Base-by-base conservation (phyloP, 2,888 invertebrate genomes). In the Doris montereyensis region DNA sequence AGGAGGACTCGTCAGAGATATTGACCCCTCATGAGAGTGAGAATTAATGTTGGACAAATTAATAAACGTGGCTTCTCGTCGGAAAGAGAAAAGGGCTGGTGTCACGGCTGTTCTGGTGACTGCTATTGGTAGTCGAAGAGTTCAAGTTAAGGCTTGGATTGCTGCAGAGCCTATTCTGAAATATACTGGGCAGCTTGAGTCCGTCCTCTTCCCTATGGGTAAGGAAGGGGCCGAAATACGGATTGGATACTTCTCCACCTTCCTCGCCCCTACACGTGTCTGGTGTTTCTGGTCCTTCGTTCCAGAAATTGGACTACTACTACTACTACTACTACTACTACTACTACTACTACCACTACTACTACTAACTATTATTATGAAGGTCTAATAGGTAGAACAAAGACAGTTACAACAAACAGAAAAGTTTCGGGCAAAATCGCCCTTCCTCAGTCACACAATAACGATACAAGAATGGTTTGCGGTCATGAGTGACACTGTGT, bases 161-260 rank as follows among this genome's bases (percentile, higher is more conserved):
- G 41, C 28, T 17, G 26, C 17, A 32, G 2, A 58, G 35, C 3
- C 68, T 65, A 5, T 57, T n/a, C 2, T 58, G 26, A 24, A 68
- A 79, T n/a, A 79, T 79, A 52, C 35, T 75, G 2, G 79, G 79
- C 21, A 79, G 60, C 41, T 57, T 79, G 26, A 79, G 17, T 17
- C 60, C 28, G n/a, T 70, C 60, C 34, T 74, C 30, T 30, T 74
- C 24, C 10, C 75, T 4, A 58, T 65, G 62, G 8, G 34, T 32
- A 17, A 74, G 52, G n/a, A n/a, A 74, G 1, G 74, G 74, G 13
- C 74, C 13, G 74, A 26, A 24, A 8, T 24, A 58, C 17, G 58
- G 17, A 4, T 58, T 26, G 17, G 52, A 5, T 17, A 41, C 5
- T 41, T 41, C 52, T 17, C 8, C 17, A 17, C 52, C 17, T 5